Evolutionary conservation across 2,113 vertebrate species (phyloP), one percentile per base, ranked within the genome.

Genomic region (Carassius auratus): DNA sequence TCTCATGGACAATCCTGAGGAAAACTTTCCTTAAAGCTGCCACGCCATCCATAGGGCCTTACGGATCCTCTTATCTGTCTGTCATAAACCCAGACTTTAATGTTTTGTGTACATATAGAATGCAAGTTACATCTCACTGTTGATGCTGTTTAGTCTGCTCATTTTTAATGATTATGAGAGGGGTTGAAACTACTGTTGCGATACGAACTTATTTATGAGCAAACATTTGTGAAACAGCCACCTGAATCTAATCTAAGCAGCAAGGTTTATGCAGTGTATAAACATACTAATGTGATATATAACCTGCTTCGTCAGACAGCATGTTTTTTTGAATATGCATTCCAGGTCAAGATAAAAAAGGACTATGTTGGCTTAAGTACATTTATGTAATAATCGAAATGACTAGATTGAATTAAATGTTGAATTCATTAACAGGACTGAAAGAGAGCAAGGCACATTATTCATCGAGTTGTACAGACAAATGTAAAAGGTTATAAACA

Each of bases 1-100:
- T 21, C 90, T 99, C 69, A 98, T 97, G 97, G 98, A 99, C 86
- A 96, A 95, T n/a, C 95, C 97, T 57, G 96, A 97, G 80, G 92
- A 93, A 7, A 93, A 94, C 14, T 92, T 92, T 0, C 91, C 93
- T 89, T 97, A 93, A 94, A 83, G 75, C 66, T 4, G 9, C 8
- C 69, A 89, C 86, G 88, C 86, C 52, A 23, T 10, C 21, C 52
- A 50, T 17, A 61, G 9, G 13, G 13, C 19, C 38, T 21, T 5
- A 57, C 55, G 5, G 55, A 13, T n/a, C n/a, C 69, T 48, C 1
- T 33, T 15, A 9, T 59, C 48, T 57, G 23, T 15, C 12, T 7
- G 8, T 23, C 45, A 38, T 64, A 13, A 50, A 10, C 23, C 17
- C 15, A 23, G 59, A 38, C 52, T 12, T 33, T 57, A 21, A 33